Evolutionary conservation across 2,113 vertebrate genomes (phyloP), one percentile per base, ranked within the genome.

Genomic region (Diglossa brunneiventris): DNA sequence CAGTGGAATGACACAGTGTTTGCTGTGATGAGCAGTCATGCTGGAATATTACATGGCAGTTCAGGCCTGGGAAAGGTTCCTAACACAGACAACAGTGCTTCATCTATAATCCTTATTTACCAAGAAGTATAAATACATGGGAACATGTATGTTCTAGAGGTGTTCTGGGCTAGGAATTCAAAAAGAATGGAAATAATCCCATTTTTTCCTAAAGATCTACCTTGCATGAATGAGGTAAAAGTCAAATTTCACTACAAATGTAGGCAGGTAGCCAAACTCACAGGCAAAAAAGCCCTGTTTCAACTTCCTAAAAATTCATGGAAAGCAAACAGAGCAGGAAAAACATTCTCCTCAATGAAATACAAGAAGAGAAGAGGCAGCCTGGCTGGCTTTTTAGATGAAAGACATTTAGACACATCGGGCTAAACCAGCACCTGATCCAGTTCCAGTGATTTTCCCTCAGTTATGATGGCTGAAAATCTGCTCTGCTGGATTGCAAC

Each of bases 101-200:
- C 98, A 98, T 97, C 97, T 94, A 95, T 94, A 97, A 97, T 84
- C 97, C 94, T 96, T 96, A 94, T 90, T 96, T 96, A 94, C 62
- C 72, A 66, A 10, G 56, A 46, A 84, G 30, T 27, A n/a, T 7
- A 78, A 86, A 79, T 7, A 53, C 42, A 23, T 8, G 33, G 37
- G 42, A 83, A 55, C 10, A 7, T 8, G 6, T 41, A 22, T 33
- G 19, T 47, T 86, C 33, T 74, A 59, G 35, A 79, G 24, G 33
- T 37, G 26, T 28, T 85, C 35, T 69, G 47, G 24, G 53, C 35
- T 63, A 66, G 33, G 68, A 83, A 85, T 67, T 56, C 2, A 62
- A 53, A 59, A 52, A 26, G 7, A 84, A 88, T 42, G 39, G 64
- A 80, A 86, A 81, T 44, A 12, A 49, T 49, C 13, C 41, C 0